Conservation (phyloP, 2,113 vertebrate genomes). For the Odontesthes bonariensis region DNA sequence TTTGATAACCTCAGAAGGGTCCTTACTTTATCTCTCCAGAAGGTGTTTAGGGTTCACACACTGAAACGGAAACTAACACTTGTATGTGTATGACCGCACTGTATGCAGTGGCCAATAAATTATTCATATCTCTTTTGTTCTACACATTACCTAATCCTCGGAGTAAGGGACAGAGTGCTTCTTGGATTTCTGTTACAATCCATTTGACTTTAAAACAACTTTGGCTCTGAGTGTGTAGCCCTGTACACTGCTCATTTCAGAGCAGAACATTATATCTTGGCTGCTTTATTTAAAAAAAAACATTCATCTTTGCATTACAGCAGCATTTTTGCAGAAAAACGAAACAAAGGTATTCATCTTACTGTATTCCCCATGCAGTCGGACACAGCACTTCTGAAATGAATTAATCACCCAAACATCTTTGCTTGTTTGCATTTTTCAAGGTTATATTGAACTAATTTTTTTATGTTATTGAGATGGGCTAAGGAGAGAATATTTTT, state of each 20-base stretch:
- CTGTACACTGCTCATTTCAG: conserved; percentile 5
- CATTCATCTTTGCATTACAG: conserved; percentile 61
- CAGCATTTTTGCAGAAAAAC: conserved; percentile 44
- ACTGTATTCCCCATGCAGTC: conserved; percentile 50
- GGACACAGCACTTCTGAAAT: conserved; percentile 54
- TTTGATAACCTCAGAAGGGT: not conserved
- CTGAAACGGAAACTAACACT: conserved; percentile 70
- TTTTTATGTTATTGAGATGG: conserved; percentile 46
- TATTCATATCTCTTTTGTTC: conserved; percentile 83
- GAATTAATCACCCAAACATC: conserved; percentile 67
- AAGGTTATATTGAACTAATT: conserved; percentile 65
- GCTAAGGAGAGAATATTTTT: conserved; percentile 39
- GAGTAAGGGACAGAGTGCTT: conserved; percentile 68
- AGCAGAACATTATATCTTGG: conserved; percentile 49
- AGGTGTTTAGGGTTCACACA: conserved; percentile 55
- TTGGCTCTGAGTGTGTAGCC: conserved; percentile 61
- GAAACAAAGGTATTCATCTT: conserved; percentile 64
- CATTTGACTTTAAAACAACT: conserved; percentile 86
- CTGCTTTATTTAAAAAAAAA: conserved; percentile 58
- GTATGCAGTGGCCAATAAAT: conserved; percentile 72
- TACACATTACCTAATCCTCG: conserved; percentile 80
- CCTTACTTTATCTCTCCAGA: conserved; percentile 8
- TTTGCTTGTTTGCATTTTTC: conserved; percentile 63
- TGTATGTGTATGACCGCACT: conserved; percentile 73
- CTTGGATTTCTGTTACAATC: conserved; percentile 78